Percentiles rank a stretch among this genome's conserved stretches.
Conservation (phyloP, 64 coral and sea anemone genomes). For the Astreopora myriophthalma region DNA sequence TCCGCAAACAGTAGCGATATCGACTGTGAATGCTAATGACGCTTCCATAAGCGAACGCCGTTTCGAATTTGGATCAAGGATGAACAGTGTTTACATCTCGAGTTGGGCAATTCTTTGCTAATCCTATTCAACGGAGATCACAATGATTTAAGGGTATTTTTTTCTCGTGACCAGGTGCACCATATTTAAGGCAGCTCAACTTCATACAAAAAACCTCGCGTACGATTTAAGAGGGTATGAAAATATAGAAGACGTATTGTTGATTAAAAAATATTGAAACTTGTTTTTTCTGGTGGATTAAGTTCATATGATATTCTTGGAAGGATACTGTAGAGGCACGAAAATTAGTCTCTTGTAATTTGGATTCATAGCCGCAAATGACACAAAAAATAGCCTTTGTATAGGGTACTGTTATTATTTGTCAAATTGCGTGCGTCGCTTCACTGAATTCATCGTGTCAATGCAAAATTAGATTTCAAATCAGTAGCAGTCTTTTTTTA, state of each 20-base stretch:
- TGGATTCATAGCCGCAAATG: background rate
- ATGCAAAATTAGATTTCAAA: background rate
- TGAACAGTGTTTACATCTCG: background rate
- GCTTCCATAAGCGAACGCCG: background rate
- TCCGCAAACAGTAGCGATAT: background rate
- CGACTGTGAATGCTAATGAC: background rate
- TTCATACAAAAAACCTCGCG: background rate
- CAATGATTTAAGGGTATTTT: background rate
- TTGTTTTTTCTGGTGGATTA: background rate
- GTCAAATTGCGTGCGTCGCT: background rate
- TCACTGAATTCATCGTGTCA: background rate
- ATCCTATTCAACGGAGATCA: slow-evolving; percentile 19
- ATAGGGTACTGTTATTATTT: background rate
- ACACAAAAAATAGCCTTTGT: background rate
- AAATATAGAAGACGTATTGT: background rate
- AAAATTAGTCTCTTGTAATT: background rate
- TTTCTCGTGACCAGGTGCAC: background rate
- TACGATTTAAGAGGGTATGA: background rate
- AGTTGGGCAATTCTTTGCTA: background rate
- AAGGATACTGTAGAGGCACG: background rate
- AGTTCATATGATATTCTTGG: background rate
- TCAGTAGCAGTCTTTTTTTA: background rate
- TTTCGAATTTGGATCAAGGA: background rate
- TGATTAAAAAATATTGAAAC: background rate
- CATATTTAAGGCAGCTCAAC: no score